These are phyloP conservation scores for Ophion costatus DNA, from an alignment of 2,888 invertebrate species.

Conservation along the genomic window DNA sequence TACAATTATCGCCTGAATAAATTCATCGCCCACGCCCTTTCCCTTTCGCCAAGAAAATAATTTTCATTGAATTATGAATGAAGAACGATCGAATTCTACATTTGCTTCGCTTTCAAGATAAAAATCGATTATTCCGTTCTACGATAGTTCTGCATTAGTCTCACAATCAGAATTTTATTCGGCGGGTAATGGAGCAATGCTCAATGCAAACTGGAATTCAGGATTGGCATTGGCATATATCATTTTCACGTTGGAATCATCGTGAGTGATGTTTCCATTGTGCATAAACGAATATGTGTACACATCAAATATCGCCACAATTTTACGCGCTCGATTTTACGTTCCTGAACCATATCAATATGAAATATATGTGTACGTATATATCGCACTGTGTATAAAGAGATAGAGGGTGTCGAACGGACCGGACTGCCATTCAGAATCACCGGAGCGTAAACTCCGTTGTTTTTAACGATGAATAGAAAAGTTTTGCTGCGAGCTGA, in stretches of 20 bases:
- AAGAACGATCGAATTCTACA: background rate
- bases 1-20: background rate
- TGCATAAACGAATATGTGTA: conserved; percentile 53
- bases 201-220: conserved; percentile 38
- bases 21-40: background rate
- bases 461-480: conserved; percentile 40
- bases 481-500: conserved; percentile 41
- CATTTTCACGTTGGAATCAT: conserved; percentile 42
- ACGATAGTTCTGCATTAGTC: background rate
- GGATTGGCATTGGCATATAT: conserved; percentile 38
- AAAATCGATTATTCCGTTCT: background rate
- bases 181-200: background rate
- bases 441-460: conserved; percentile 44
- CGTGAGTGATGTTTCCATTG: conserved; percentile 53
- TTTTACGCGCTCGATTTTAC: conserved; percentile 60
- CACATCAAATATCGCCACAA: conserved; percentile 38
- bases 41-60: too few relatives aligned
- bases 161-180: conserved; percentile 24
- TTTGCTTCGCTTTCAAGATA: background rate
- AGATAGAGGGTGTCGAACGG: conserved; percentile 15
- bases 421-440: conserved; percentile 33
- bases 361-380: conserved; percentile 2
- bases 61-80: background rate
- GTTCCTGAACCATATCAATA: conserved; percentile 27
- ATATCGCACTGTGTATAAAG: background rate